Conservation (phyloP, 2,888 invertebrate species). For the Microplitis deprimator region DNA sequence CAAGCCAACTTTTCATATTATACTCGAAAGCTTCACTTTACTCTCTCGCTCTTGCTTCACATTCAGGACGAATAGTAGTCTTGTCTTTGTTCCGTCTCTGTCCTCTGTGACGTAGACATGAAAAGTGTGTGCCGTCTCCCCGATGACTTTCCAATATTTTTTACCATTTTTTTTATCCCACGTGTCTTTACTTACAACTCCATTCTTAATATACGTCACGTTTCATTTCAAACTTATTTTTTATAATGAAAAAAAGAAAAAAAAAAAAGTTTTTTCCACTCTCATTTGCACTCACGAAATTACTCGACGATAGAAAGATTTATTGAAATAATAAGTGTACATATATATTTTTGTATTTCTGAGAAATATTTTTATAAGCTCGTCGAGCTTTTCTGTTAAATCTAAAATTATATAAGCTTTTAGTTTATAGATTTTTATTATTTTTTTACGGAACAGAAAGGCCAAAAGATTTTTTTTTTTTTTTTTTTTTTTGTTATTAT, state of each 20-base stretch:
- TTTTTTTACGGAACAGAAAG: neutral
- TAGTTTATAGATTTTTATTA: neutral
- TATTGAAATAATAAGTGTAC: too few species aligned
- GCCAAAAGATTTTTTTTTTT: neutral
- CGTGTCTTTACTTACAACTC: slow-evolving; percentile 10
- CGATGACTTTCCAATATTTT: slow-evolving; percentile 38
- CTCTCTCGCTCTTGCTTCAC: slow-evolving; percentile 23
- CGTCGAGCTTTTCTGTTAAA: neutral
- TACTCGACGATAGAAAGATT: too few species aligned
- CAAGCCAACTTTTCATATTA: slow-evolving; percentile 53
- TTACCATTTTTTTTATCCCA: slow-evolving; percentile 13
- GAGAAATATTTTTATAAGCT: neutral
- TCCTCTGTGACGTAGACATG: slow-evolving; percentile 1
- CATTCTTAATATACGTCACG: neutral
- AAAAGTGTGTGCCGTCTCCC: slow-evolving; percentile 21
- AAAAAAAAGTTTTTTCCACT: neutral
- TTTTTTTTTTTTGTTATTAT: neutral
- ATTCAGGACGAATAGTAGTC: slow-evolving; percentile 9
- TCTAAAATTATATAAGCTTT: neutral
- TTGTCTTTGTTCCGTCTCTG: neutral
- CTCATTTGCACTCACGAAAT: too few species aligned
- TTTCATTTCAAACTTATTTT: neutral
- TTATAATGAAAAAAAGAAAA: neutral
- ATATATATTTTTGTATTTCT: neutral
- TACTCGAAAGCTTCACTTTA: slow-evolving; percentile 39